phyloP scores from a whole-genome alignment of 2,888 invertebrate genomes.

The Drosophila neotestacea region DNA sequence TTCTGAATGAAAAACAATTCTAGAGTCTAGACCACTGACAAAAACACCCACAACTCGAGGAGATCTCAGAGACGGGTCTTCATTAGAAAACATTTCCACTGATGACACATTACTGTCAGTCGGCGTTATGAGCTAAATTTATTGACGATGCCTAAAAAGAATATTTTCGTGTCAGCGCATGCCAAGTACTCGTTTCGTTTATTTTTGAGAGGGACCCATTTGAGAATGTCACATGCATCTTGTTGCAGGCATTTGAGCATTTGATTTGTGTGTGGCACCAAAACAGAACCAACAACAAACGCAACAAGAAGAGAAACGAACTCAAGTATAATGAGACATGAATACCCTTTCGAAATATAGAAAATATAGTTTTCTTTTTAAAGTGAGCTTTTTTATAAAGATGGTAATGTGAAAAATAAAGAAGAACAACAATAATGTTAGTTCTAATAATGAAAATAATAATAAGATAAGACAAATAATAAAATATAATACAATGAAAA shows the following conservation, averaged over 20 bases:
- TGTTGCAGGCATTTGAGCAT: slow-evolving; percentile 59
- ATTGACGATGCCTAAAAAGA: slow-evolving; percentile 67
- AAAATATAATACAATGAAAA: no score
- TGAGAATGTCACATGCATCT: slow-evolving; percentile 58
- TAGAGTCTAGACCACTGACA: slow-evolving; percentile 1
- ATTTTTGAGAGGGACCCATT: slow-evolving; percentile 24
- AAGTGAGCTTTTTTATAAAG: background rate
- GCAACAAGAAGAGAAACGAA: background rate
- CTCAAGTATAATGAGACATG: slow-evolving; percentile 37
- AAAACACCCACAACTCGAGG: slow-evolving; percentile 8
- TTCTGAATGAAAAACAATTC: slow-evolving; percentile 5
- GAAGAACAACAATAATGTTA: background rate
- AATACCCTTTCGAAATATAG: slow-evolving; percentile 36
- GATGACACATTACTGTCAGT: slow-evolving; percentile 78
- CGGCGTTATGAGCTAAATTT: slow-evolving; percentile 75
- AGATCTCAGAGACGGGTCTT: slow-evolving; percentile 28
- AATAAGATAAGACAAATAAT: no score
- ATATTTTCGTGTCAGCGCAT: slow-evolving; percentile 77
- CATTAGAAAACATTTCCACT: slow-evolving; percentile 69
- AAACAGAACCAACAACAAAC: slow-evolving; percentile 21
- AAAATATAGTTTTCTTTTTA: background rate
- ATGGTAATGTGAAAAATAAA: background rate
- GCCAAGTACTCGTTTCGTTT: slow-evolving; percentile 53
- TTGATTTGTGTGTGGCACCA: slow-evolving; percentile 60
- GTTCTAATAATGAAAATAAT: background rate